Evolutionary conservation across 2,797 vertebrate species (phyloP), one percentile per base, ranked within the genome.

Genomic region (Petrocephalus schoutedeni): DNA sequence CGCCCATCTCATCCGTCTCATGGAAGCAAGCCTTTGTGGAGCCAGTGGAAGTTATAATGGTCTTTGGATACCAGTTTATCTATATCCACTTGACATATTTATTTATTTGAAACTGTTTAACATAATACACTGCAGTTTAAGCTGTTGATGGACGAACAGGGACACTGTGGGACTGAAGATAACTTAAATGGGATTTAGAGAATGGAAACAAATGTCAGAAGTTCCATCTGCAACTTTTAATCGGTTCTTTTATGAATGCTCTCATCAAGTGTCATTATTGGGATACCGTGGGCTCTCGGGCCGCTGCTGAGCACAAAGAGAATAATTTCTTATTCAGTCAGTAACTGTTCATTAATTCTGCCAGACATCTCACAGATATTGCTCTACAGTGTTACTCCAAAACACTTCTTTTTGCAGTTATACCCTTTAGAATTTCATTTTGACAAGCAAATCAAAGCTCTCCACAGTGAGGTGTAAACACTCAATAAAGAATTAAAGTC

Each of bases 361-460:
- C 71, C 54, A 80, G 53, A 41, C 58, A 45, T 86, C 41, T 87
- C 86, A n/a, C 87, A 58, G 45, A 58, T 58, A 74, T n/a, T 80
- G 53, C 84, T 58, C 19, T 53, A 54, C 84, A 57, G 23, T 58
- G 51, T 85, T 85, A 57, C 53, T 85, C 53, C n/a, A 85, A 57
- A 83, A 53, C 80, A 85, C 83, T 57, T 53, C 54, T 57, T 85
- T 56, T 54, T 85, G 83, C 10, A 56, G 51, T 85, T 57, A 57
- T 85, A 57, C 23, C 53, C 28, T 28, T 85, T 32, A 32, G 51
- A 58, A 58, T 84, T 53, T 58, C 23, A 56, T 85, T 85, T 85
- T 57, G 53, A 57, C 23, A 36, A 53, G 54, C 53, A 85, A 85
- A 57, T 56, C 84, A 94, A 94, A 95, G 95, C 95, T 95, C 95